Base-by-base conservation (phyloP, 2,888 invertebrate genomes). In the Drosophila fulvimacula region DNA sequence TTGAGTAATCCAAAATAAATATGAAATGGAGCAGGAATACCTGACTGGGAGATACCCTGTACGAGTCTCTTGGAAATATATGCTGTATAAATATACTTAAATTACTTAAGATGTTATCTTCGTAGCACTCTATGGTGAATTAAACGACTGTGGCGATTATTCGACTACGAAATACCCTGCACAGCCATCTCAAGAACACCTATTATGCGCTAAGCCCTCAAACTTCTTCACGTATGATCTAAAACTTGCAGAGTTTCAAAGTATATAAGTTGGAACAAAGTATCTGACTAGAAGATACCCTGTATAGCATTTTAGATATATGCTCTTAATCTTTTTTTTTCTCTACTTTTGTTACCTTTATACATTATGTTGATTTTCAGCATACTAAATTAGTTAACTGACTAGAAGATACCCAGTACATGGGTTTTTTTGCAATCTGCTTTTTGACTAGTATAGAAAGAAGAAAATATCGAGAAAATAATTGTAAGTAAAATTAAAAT, bases 1-100 rank as follows among this genome's bases (percentile, higher is more conserved):
- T 63, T 57, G 32, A 64, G 44, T 42, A 10, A 44, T 48, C 49
- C 48, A 55, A 68, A 69, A 41, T 17, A 48, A 11, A 24, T 17
- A 5, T 0, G 1, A 17, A 6, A 17, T 17, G 3, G 17, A 3
- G 3, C 17, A 11, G 10, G 6, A n/a, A n/a, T 48, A 30, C 1
- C 30, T 19, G 48, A 32, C 17, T 30, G 6, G 0, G 2, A 19
- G 48, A 48, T 32, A 30, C 46, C 3, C 27, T 21, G 2, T 41
- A 42, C 1, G 11, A 11, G 0, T 39, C 1, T 10, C 9, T 17
- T 17, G 3, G 10, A 10, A 9, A 17, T 17, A 41, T 19, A 10
- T 4, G 17, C 6, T 30, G 7, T 36, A 15, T 32, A 32, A 4
- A 11, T 11, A 41, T 19, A 39, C 1, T 17, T 17, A 4, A 39